Conservation (phyloP, 2,888 invertebrate species). For the Drosophila testacea region DNA sequence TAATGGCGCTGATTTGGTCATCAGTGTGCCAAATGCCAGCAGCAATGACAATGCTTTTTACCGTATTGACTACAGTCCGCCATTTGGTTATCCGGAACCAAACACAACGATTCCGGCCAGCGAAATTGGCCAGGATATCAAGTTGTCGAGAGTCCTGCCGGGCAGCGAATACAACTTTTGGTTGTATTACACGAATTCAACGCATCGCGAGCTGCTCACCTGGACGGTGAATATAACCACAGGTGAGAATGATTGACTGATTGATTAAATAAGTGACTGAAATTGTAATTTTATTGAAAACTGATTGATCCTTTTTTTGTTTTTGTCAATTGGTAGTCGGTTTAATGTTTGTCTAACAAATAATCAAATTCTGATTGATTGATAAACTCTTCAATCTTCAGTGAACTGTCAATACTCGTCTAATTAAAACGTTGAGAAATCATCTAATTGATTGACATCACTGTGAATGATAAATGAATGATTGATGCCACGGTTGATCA, state of each 20-base stretch:
- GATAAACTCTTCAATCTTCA: no score
- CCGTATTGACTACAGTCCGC: slow-evolving; percentile 94
- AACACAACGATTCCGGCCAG: slow-evolving; percentile 94
- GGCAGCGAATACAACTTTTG: slow-evolving; percentile 97
- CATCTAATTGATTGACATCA: neutral
- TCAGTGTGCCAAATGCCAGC: slow-evolving; percentile 94
- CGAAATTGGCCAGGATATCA: slow-evolving; percentile 93
- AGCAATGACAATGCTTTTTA: slow-evolving; percentile 91
- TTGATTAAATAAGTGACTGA: neutral
- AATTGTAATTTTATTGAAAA: no score
- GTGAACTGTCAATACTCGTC: no score
- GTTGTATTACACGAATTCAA: slow-evolving; percentile 95
- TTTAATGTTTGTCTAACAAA: neutral
- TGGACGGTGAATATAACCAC: slow-evolving; percentile 97
- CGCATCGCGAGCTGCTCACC: slow-evolving; percentile 92
- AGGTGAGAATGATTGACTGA: slow-evolving; percentile 86
- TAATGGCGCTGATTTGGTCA: slow-evolving; percentile 92
- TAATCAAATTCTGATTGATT: no score
- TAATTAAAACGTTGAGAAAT: neutral
- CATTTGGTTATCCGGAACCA: slow-evolving; percentile 92
- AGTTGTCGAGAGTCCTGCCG: slow-evolving; percentile 93
- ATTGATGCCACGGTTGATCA: neutral
- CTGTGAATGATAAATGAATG: neutral
- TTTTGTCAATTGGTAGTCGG: neutral
- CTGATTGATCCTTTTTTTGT: neutral